These are phyloP conservation scores for Hyperoodon ampullatus DNA, from an alignment of 2,113 vertebrate species.

Conservation along the genomic window DNA sequence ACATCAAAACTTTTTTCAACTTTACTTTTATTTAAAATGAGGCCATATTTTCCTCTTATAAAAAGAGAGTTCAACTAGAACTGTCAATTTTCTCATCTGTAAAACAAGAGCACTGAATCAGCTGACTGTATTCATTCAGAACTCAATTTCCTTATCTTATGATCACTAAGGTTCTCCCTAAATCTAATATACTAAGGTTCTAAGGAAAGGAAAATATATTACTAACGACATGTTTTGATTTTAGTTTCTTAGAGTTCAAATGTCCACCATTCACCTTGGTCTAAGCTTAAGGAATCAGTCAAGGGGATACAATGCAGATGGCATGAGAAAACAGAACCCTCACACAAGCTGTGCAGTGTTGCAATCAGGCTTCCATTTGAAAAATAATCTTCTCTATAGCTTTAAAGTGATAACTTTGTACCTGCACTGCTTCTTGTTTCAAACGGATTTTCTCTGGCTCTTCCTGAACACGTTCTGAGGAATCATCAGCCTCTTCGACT, in stretches of 20 bases:
- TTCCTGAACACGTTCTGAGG: slow-evolving; percentile 74
- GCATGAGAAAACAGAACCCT: background rate
- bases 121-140: no score
- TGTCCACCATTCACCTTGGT: background rate
- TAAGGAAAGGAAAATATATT: no score
- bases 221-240: no score
- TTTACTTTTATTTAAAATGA: background rate
- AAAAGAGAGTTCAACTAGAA: no score
- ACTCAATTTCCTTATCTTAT: no score
- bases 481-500: slow-evolving; percentile 83
- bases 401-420: slow-evolving; percentile 62
- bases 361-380: background rate
- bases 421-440: slow-evolving; percentile 84
- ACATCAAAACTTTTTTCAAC: background rate
- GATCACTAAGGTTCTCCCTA: no score
- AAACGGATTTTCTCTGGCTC: slow-evolving; percentile 75
- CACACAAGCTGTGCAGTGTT: background rate
- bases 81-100: no score
- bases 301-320: background rate
- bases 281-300: no score
- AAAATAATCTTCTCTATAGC: background rate
- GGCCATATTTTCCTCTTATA: no score
- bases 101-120: background rate
- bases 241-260: no score
- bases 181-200: no score